These are phyloP conservation scores for Ondatra zibethicus DNA, from an alignment of 2,113 vertebrate genomes.

Conservation along the genomic window DNA sequence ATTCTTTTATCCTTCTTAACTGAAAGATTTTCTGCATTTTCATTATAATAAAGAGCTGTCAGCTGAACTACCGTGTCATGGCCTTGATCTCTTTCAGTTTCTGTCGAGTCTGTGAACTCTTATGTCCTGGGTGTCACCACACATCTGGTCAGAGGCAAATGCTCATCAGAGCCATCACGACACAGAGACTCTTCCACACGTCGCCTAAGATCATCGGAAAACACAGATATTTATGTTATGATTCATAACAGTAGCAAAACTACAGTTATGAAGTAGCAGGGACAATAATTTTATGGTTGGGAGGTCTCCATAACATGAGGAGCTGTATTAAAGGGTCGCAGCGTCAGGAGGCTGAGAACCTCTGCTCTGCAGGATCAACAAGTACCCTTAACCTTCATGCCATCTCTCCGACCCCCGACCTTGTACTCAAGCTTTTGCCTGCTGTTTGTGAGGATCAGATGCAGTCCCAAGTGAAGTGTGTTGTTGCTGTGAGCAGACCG, in stretches of 20 bases:
- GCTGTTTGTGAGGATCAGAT: neutral
- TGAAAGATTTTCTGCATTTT: conserved; percentile 22
- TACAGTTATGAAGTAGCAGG: neutral
- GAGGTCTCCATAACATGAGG: neutral
- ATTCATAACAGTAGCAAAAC: neutral
- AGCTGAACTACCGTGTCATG: neutral
- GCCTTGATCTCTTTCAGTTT: neutral
- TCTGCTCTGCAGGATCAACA: neutral
- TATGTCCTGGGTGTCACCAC: neutral
- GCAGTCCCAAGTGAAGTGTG: neutral
- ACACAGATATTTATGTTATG: neutral
- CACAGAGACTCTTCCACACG: neutral
- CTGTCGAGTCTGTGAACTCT: neutral
- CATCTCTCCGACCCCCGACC: neutral
- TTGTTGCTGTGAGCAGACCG: neutral
- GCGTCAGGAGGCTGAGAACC: neutral
- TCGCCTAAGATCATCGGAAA: neutral
- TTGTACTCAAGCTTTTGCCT: neutral
- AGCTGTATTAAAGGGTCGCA: neutral
- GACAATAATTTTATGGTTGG: neutral
- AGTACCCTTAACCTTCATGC: neutral
- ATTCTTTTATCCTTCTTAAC: neutral
- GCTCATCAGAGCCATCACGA: neutral
- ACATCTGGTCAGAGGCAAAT: neutral
- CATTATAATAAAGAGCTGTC: conserved; percentile 58